These are phyloP conservation scores for Zelostemma sp. DNA, from an alignment of 1,140 invertebrate genomes.

Conservation along the genomic window DNA sequence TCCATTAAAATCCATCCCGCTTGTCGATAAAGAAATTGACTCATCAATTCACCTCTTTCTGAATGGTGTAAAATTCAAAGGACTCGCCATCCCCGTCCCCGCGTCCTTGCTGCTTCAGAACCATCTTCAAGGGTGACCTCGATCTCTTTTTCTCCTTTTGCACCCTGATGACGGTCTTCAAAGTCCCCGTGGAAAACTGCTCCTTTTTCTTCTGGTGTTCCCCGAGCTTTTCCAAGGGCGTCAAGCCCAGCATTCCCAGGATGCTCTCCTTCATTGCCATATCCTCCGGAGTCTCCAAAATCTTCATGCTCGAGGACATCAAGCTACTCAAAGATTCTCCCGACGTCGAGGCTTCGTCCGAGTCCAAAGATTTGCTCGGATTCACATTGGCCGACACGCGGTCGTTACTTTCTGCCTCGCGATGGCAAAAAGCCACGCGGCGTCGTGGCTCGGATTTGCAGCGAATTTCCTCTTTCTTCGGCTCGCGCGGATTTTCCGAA, in stretches of 20 bases:
- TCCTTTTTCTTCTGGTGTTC: constrained; percentile 63
- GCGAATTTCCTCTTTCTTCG: constrained; percentile 42
- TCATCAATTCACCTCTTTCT: constrained; percentile 78
- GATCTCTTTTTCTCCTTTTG: constrained; percentile 73
- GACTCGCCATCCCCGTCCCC: constrained; percentile 72
- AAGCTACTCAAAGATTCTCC: constrained; percentile 65
- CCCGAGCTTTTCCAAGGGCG: constrained; percentile 63
- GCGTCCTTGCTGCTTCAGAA: constrained; percentile 83
- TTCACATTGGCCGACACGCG: constrained; percentile 51
- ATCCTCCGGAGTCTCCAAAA: constrained; percentile 71
- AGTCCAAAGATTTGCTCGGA: constrained; percentile 72
- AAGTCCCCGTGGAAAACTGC: constrained; percentile 77
- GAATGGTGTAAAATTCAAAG: constrained; percentile 80
- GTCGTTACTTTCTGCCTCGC: constrained; percentile 5
- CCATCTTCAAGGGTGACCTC: constrained; percentile 82
- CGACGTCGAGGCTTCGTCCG: constrained; percentile 63
- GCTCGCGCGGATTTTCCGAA: constrained; percentile 6
- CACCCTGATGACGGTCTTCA: constrained; percentile 85
- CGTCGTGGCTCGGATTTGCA: constrained; percentile 69
- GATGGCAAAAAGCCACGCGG: too few relatives aligned
- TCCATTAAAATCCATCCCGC: constrained; percentile 14
- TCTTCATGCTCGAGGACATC: constrained; percentile 42
- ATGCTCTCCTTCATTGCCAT: constrained; percentile 69
- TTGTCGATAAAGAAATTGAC: too few relatives aligned
- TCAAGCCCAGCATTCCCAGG: constrained; percentile 64